These are phyloP conservation scores for Ptilodon capucinus DNA, from an alignment of 2,888 invertebrate species.

Conservation along the genomic window DNA sequence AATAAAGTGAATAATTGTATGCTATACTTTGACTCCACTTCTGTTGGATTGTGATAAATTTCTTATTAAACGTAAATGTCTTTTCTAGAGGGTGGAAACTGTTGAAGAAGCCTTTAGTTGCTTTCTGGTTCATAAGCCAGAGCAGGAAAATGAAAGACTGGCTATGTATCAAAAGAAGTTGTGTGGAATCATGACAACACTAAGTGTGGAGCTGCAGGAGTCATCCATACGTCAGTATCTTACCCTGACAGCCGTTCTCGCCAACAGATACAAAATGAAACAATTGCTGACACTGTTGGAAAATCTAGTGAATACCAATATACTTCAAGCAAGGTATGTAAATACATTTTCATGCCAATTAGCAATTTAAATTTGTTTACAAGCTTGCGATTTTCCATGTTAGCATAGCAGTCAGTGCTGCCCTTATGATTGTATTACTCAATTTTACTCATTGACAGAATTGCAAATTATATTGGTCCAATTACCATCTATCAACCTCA, in stretches of 20 bases:
- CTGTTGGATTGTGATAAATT: too few relatives aligned
- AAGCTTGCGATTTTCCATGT: too few relatives aligned
- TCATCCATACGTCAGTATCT: conserved; percentile 89
- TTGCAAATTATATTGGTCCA: too few relatives aligned
- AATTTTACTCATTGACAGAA: too few relatives aligned
- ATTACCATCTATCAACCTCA: too few relatives aligned
- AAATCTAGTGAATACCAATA: conserved; percentile 87
- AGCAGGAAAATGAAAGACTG: conserved; percentile 86
- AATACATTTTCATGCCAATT: not conserved
- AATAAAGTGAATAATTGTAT: too few relatives aligned
- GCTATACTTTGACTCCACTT: too few relatives aligned
- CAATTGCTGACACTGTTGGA: conserved; percentile 89
- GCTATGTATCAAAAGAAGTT: conserved; percentile 87
- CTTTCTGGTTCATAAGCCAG: conserved; percentile 90
- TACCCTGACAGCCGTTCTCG: conserved; percentile 86
- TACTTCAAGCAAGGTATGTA: conserved; percentile 89
- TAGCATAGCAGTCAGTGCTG: too few relatives aligned
- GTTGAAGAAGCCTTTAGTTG: conserved; percentile 96
- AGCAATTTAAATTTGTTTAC: too few relatives aligned
- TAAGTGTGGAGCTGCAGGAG: conserved; percentile 89
- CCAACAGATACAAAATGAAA: conserved; percentile 89
- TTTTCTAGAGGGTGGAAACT: conserved; percentile 88
- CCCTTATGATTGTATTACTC: too few relatives aligned
- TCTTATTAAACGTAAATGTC: too few relatives aligned
- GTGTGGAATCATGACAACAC: conserved; percentile 84